Evolutionary conservation across 2,888 invertebrate species (phyloP).

Genomic region (Pollenia angustigena): DNA sequence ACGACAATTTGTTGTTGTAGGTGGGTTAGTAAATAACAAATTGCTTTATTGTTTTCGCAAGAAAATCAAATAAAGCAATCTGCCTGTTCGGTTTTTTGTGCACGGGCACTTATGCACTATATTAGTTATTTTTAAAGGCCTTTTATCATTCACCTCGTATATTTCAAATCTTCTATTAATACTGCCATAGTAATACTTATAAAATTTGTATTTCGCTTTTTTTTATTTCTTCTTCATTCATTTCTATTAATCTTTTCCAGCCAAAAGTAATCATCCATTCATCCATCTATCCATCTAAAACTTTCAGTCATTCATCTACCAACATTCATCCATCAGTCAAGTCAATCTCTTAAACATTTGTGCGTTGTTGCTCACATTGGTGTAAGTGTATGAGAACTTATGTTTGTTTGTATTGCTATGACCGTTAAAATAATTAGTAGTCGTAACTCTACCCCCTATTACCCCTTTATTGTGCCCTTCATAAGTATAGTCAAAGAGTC

Average conservation of each 20-base stretch:
- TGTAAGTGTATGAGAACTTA: neutral
- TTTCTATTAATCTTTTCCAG: constrained; percentile 63
- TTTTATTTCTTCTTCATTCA: constrained; percentile 20
- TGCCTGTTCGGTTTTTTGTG: too few species aligned
- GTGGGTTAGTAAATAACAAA: too few species aligned
- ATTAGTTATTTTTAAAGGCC: neutral
- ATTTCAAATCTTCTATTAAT: neutral
- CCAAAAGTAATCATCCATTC: constrained; percentile 68
- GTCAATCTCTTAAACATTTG: constrained; percentile 69
- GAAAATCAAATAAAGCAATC: too few species aligned
- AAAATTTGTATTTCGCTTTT: constrained; percentile 2
- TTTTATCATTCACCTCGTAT: neutral
- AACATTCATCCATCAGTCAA: constrained; percentile 72
- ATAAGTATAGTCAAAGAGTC: neutral
- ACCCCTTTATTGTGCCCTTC: neutral
- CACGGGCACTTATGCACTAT: too few species aligned
- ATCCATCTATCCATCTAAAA: constrained; percentile 60
- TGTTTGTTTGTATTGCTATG: neutral
- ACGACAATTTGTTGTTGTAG: too few species aligned
- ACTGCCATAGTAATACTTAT: constrained; percentile 1
- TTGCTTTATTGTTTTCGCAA: too few species aligned
- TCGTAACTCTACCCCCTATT: neutral
- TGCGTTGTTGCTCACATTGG: constrained; percentile 59
- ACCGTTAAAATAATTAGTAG: neutral
- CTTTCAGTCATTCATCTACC: constrained; percentile 63